Evolutionary conservation across 2,113 vertebrate genomes (phyloP), one percentile per base, ranked within the genome.

Genomic region (Alosa alosa): DNA sequence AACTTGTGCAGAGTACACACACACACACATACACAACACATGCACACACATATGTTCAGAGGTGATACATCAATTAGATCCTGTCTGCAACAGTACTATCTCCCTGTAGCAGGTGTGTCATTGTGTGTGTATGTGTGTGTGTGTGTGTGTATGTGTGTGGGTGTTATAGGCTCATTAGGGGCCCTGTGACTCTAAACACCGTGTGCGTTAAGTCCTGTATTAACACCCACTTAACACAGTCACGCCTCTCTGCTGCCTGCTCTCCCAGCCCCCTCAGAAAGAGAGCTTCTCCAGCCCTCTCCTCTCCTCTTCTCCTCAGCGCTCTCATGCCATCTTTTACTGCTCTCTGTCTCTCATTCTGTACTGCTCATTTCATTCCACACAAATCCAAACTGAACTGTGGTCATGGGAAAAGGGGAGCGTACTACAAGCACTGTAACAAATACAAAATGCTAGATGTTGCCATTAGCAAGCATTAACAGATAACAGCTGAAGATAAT

Each of bases 141-240:
- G 64, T 31, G 6, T 68, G 64, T 68, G 0, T 72, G 22, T 64
- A n/a, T 7, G 60, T 64, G 60, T 20, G 60, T n/a, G n/a, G n/a
- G n/a, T 86, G 84, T 86, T 81, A 83, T 72, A 84, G 86, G 82
- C 87, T 91, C 83, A 81, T 91, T 90, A 91, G 84, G 46, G 64
- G 64, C 64, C 25, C 64, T 17, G n/a, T 72, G 52, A 55, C 72
- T 84, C 81, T 83, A 68, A 88, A 90, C 86, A 82, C 82, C 17
- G 50, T 55, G 41, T 81, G 55, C 9, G 49, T 81, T 89, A 88
- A 89, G 86, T 82, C 75, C 81, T 84, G 78, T 83, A 90, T 93
- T 92, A 91, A 84, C 90, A 93, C 89, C 86, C 84, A 90, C 87
- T 93, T 89, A 91, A 90, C 89, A 82, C 84, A 84, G 50, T 88